Evolutionary conservation across 2,888 invertebrate species (phyloP).

Genomic region (Ecliptopera silaceata): DNA sequence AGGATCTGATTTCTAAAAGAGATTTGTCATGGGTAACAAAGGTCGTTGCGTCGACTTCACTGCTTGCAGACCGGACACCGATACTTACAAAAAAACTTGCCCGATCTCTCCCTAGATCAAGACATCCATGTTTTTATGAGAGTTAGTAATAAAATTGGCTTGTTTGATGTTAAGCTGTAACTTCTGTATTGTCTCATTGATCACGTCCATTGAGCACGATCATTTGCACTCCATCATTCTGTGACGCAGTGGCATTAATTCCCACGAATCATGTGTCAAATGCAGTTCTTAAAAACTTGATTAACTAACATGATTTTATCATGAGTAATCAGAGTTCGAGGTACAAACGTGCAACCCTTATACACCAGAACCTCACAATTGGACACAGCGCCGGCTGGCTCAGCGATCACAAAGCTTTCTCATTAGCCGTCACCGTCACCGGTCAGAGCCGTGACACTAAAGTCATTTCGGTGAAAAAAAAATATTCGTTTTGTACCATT

Average conservation of each 20-base stretch:
- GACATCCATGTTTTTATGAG: no score
- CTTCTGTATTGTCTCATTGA: no score
- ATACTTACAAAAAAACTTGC: neutral
- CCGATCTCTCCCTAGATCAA: no score
- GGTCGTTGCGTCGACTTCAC: conserved; percentile 8
- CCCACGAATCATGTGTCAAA: no score
- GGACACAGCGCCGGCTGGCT: conserved; percentile 75
- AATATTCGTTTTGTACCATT: conserved; percentile 74
- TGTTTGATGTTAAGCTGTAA: no score
- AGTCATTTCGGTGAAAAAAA: conserved; percentile 74
- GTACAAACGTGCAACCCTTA: conserved; percentile 49
- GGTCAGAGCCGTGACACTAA: conserved; percentile 75
- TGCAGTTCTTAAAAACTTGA: no score
- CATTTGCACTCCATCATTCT: no score
- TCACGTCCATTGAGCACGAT: no score
- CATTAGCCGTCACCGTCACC: conserved; percentile 80
- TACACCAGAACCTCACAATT: conserved; percentile 71
- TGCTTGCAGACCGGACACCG: conserved; percentile 7
- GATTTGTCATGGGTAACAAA: conserved; percentile 54
- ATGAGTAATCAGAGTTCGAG: conserved; percentile 1
- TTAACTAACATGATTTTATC: neutral
- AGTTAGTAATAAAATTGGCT: no score
- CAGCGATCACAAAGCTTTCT: conserved; percentile 78
- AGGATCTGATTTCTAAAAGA: conserved; percentile 43
- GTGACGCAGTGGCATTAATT: no score